Evolutionary conservation across 2,888 invertebrate genomes (phyloP).

Genomic region (Flabesymbios commensalis): DNA sequence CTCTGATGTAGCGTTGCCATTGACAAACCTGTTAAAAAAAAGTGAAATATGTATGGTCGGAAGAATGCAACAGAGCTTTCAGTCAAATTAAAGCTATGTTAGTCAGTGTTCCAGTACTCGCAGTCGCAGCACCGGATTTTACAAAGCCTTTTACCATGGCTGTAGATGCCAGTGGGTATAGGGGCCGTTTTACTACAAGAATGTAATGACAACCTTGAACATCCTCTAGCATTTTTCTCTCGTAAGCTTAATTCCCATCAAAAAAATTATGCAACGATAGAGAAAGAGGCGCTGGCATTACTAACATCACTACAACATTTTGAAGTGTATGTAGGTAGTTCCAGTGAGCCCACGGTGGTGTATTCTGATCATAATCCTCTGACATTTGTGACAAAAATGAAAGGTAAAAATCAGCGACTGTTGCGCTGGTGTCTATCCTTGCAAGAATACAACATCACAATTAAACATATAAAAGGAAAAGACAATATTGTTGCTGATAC

Average conservation of each 20-base stretch:
- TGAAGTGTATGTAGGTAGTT: conserved; percentile 10
- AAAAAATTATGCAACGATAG: conserved; percentile 17
- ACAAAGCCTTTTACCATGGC: neutral
- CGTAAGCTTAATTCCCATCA: conserved; percentile 6
- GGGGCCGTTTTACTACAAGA: conserved; percentile 1
- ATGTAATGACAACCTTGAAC: neutral
- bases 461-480: neutral
- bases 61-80: neutral
- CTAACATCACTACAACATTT: conserved; percentile 16
- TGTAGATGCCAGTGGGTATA: conserved; percentile 4
- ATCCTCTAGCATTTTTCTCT: conserved; percentile 6
- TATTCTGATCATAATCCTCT: conserved; percentile 4
- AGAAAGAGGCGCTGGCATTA: conserved; percentile 15
- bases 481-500: conserved; percentile 4
- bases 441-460: neutral
- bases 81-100: neutral
- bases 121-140: neutral
- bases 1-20: neutral
- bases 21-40: neutral
- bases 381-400: neutral
- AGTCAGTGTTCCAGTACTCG: neutral
- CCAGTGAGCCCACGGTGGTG: neutral
- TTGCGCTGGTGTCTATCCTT: neutral
- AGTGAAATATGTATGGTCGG: neutral
- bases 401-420: neutral